Percentiles rank a stretch among this genome's conserved stretches.
phyloP scores from a whole-genome alignment of 1,140 invertebrate genomes.

The Gerris buenoi region DNA sequence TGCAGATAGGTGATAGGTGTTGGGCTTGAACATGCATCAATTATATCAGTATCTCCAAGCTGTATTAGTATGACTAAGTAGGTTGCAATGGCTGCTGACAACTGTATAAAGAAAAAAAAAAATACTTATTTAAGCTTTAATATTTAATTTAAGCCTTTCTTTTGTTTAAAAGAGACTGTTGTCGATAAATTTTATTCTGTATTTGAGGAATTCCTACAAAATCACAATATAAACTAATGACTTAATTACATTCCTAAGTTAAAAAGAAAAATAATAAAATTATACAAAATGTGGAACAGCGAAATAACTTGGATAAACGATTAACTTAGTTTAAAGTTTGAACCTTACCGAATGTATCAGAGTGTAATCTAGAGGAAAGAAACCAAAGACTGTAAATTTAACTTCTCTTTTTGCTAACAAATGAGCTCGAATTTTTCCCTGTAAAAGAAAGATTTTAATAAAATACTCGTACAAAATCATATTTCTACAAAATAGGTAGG shows the following conservation, averaged over 20 bases:
- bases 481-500: too few relatives aligned
- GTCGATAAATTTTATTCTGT: too few relatives aligned
- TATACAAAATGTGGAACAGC: background rate
- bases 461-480: too few relatives aligned
- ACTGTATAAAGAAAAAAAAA: background rate
- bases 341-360: background rate
- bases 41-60: background rate
- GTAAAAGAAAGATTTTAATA: background rate
- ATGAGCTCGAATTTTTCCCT: background rate
- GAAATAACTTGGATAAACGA: background rate
- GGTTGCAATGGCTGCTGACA: background rate
- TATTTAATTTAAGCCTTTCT: too few relatives aligned
- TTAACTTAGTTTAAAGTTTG: background rate
- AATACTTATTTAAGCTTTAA: background rate
- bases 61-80: background rate
- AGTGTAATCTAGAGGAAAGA: background rate
- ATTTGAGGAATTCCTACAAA: too few relatives aligned
- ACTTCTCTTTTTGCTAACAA: background rate
- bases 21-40: background rate
- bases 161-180: too few relatives aligned
- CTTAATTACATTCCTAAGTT: too few relatives aligned
- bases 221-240: too few relatives aligned
- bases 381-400: background rate
- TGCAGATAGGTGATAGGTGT: too few relatives aligned
- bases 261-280: too few relatives aligned